phyloP scores from a whole-genome alignment of 64 coral and sea anemone species.

The Dendrophyllia cribrosa region DNA sequence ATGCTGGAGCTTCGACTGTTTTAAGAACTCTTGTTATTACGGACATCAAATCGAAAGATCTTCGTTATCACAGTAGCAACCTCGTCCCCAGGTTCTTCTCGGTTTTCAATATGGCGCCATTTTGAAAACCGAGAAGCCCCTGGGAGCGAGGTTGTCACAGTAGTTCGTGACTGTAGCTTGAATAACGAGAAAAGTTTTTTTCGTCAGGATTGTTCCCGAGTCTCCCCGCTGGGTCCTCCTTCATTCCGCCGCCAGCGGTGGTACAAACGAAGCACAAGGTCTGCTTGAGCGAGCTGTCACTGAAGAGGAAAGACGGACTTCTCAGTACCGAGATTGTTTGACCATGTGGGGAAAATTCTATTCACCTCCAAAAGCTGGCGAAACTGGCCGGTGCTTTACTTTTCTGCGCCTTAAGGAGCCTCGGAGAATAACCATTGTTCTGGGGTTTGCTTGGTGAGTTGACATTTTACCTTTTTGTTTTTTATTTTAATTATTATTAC shows the following conservation, averaged over 20 bases:
- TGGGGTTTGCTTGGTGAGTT: conserved; percentile 53
- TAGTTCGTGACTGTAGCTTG: neutral
- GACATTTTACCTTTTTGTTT: no score
- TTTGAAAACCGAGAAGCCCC: no score
- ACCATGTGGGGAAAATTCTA: conserved; percentile 48
- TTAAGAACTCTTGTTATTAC: no score
- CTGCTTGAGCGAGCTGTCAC: conserved; percentile 40
- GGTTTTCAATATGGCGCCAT: no score
- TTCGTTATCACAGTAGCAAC: no score
- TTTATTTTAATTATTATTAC: no score
- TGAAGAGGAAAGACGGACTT: conserved; percentile 6
- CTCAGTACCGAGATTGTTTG: conserved; percentile 39
- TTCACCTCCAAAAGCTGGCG: neutral
- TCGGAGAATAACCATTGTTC: conserved; percentile 17
- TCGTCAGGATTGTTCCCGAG: conserved; percentile 65
- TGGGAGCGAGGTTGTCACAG: no score
- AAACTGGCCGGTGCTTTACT: conserved; percentile 15
- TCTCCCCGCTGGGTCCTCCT: conserved; percentile 83
- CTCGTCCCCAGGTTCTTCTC: no score
- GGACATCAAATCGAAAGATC: no score
- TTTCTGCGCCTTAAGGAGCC: conserved; percentile 43
- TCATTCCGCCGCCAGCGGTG: conserved; percentile 13
- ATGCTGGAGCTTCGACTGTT: no score
- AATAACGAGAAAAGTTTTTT: neutral
- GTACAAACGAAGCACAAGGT: conserved; percentile 40